Evolutionary conservation across 2,113 vertebrate species (phyloP).

Genomic region (Daubentonia madagascariensis): DNA sequence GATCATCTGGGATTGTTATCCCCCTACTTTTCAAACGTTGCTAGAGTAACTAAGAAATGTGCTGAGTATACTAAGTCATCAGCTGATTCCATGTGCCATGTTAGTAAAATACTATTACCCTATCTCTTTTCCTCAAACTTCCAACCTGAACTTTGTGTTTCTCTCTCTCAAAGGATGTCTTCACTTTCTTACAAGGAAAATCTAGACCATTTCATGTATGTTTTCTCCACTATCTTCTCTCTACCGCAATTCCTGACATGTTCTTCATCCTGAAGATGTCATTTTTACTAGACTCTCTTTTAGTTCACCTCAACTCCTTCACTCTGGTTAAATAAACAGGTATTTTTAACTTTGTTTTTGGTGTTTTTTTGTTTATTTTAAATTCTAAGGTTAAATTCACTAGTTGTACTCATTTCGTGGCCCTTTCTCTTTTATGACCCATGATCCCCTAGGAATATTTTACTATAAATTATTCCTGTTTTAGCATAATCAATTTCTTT

Average conservation of each 20-base stretch:
- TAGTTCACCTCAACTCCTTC: neutral
- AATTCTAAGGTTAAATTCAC: neutral
- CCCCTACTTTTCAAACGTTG: neutral
- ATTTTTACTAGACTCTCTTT: neutral
- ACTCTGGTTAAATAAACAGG: neutral
- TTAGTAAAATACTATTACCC: neutral
- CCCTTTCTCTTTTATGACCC: neutral
- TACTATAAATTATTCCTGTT: neutral
- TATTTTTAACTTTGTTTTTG: neutral
- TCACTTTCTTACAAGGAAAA: neutral
- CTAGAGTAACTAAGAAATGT: neutral
- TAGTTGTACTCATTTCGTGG: neutral
- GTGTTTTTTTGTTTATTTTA: neutral
- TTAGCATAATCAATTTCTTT: neutral
- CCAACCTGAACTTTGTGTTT: neutral
- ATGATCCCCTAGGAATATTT: neutral
- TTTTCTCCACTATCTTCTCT: neutral
- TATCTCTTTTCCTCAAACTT: neutral
- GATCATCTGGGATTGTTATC: neutral
- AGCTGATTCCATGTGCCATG: neutral
- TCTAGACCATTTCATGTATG: rapidly evolving
- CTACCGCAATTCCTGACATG: neutral
- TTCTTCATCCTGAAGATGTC: neutral
- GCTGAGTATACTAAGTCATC: neutral
- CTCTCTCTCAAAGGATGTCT: neutral